Evolutionary conservation across 2,113 vertebrate genomes (phyloP).

Genomic region (Myotis davidii): DNA sequence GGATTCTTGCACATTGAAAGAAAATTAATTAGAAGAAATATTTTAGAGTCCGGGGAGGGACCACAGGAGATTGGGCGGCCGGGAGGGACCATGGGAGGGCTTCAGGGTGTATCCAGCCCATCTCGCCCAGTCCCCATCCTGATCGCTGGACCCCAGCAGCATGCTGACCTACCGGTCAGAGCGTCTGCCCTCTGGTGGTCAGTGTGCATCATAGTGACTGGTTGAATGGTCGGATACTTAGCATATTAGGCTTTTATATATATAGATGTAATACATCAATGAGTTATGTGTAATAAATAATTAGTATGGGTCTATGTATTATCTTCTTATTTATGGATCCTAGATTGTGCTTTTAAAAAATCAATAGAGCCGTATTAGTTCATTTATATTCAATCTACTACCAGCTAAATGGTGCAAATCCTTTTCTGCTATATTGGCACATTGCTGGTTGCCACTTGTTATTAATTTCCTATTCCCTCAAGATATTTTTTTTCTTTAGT

Average conservation of each 20-base stretch:
- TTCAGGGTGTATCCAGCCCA: no score
- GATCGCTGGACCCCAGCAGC: no score
- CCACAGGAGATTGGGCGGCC: no score
- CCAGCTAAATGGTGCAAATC: constrained; percentile 9
- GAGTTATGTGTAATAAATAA: constrained; percentile 11
- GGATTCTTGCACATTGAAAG: no score
- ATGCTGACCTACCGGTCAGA: no score
- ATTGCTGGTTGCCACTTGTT: background rate
- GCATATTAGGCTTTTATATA: background rate
- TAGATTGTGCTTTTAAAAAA: constrained; percentile 42
- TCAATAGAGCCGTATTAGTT: background rate
- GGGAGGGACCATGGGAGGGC: no score
- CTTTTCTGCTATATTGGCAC: background rate
- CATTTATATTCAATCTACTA: background rate
- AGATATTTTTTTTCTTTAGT: constrained; percentile 20
- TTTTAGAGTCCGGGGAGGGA: no score
- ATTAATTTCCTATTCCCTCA: background rate
- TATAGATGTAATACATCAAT: background rate
- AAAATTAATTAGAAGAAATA: no score
- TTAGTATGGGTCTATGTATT: background rate
- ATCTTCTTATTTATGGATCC: constrained; percentile 17
- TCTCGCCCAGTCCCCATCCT: no score
- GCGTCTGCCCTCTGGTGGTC: no score
- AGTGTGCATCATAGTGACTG: no score
- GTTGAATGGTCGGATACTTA: no score